phyloP scores from a whole-genome alignment of 92 coral and sea anemone species.

The Plumapathes pennacea region DNA sequence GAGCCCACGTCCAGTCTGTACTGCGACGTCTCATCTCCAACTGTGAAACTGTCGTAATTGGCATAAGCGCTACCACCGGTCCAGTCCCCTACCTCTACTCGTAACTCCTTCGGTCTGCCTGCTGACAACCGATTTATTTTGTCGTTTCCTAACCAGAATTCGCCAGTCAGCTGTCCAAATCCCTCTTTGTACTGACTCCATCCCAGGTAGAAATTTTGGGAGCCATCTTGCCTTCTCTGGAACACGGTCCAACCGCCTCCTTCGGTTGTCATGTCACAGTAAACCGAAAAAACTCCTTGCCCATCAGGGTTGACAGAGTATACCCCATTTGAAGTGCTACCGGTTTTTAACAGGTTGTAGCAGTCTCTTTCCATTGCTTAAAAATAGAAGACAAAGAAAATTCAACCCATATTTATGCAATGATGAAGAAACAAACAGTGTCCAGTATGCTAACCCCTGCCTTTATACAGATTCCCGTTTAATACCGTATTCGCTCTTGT shows the following conservation, averaged over 20 bases:
- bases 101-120: conserved; percentile 6
- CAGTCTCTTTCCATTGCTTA: conserved; percentile 48
- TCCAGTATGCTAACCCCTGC: too few species aligned
- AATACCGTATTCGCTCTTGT: too few species aligned
- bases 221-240: conserved; percentile 52
- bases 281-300: conserved; percentile 6
- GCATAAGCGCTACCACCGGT: conserved; percentile 19
- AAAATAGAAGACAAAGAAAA: neutral
- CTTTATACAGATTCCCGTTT: too few species aligned
- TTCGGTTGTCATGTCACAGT: conserved; percentile 60
- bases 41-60: conserved; percentile 21
- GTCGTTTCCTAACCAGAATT: conserved; percentile 69
- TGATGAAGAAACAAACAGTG: too few species aligned
- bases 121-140: conserved; percentile 28
- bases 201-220: conserved; percentile 35
- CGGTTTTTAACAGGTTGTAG: conserved; percentile 47
- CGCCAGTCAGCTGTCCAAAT: conserved; percentile 49
- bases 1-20: conserved; percentile 20
- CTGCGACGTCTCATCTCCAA: conserved; percentile 8
- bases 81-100: conserved; percentile 41
- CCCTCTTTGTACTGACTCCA: conserved; percentile 50
- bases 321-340: conserved; percentile 22
- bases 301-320: conserved; percentile 44
- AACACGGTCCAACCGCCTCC: conserved; percentile 75
- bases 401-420: too few species aligned